A percentile compares a stretch with the other conserved stretches of the same genome.
Evolutionary conservation across 2,113 vertebrate genomes (phyloP).

Genomic region (Diphyllodes magnificus): DNA sequence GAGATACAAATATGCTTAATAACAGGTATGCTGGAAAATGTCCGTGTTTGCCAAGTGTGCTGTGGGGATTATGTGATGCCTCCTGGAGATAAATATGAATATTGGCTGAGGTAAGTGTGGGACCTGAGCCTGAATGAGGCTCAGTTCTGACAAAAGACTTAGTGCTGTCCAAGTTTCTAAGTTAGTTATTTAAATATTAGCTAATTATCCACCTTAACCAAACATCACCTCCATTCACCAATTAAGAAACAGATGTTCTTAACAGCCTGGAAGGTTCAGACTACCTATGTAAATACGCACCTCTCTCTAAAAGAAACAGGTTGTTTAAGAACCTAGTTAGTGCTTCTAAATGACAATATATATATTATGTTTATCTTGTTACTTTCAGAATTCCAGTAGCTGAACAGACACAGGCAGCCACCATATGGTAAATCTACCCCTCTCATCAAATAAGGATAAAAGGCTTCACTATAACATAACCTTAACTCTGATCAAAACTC

Average conservation of each 20-base stretch:
- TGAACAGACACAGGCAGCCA: background rate
- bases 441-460: background rate
- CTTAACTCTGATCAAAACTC: background rate
- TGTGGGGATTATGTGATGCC: fast-evolving
- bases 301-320: background rate
- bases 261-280: background rate
- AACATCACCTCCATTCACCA: background rate
- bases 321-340: background rate
- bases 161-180: background rate
- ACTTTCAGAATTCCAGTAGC: background rate
- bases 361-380: background rate
- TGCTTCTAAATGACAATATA: background rate
- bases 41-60: fast-evolving
- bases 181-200: background rate
- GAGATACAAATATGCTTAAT: background rate
- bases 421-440: background rate
- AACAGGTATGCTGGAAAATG: background rate
- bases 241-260: background rate
- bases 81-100: background rate
- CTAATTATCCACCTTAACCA: background rate
- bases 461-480: background rate
- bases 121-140: background rate
- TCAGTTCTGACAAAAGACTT: background rate
- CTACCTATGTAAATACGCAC: background rate
- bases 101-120: background rate